Conservation (phyloP, 2,113 vertebrate species). For the Antidorcas marsupialis region DNA sequence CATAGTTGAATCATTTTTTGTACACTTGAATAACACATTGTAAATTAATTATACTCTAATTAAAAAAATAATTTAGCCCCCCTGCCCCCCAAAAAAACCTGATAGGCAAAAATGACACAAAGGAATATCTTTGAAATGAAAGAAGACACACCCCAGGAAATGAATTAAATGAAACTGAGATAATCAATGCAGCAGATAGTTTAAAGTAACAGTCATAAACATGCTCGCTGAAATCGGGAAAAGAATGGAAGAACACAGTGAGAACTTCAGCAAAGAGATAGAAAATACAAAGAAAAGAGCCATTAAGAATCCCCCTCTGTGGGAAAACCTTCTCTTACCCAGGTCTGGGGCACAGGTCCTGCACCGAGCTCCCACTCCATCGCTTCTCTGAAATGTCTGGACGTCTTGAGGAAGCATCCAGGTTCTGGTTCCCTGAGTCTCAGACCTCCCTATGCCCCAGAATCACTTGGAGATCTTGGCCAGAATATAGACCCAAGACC, state of each 20-base stretch:
- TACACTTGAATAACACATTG: neutral
- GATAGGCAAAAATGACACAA: neutral
- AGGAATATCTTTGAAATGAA: neutral
- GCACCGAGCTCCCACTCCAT: fast-evolving
- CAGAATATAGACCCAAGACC: neutral
- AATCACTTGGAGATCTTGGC: neutral
- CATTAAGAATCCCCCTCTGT: neutral
- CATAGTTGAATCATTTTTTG: neutral
- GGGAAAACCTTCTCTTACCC: neutral
- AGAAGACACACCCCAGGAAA: neutral
- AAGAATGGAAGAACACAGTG: neutral
- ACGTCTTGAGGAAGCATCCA: neutral
- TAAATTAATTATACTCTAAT: neutral
- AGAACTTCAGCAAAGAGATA: neutral
- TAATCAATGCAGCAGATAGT: neutral
- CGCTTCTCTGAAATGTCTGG: neutral
- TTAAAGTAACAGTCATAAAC: neutral
- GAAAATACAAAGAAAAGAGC: neutral
- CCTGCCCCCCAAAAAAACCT: fast-evolving
- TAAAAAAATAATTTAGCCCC: neutral
- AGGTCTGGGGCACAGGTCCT: neutral
- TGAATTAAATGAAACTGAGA: neutral
- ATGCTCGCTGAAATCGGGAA: neutral
- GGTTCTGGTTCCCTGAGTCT: neutral
- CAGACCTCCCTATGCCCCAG: neutral